A percentile compares a stretch with the other conserved stretches of the same genome.
phyloP scores from a whole-genome alignment of 2,113 vertebrate genomes.

The Cyprinodon tularosa region DNA sequence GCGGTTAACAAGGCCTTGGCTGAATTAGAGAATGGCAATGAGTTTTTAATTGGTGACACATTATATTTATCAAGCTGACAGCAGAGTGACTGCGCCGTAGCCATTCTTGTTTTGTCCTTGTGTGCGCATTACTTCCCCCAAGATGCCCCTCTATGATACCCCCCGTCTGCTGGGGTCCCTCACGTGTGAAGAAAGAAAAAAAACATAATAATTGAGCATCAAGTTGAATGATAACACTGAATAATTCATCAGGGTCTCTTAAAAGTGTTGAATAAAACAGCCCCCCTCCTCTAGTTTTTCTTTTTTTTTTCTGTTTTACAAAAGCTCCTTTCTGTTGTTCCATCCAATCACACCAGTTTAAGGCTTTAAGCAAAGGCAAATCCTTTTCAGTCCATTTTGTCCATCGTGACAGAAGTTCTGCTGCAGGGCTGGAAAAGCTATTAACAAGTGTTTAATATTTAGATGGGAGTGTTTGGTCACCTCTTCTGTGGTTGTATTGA shows the following conservation, averaged over 20 bases:
- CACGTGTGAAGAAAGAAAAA: slow-evolving; percentile 84
- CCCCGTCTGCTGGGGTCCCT: slow-evolving; percentile 75
- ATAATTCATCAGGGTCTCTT: slow-evolving; percentile 90
- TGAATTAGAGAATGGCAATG: slow-evolving; percentile 88
- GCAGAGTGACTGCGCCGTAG: slow-evolving; percentile 79
- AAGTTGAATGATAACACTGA: slow-evolving; percentile 90
- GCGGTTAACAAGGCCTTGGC: slow-evolving; percentile 88
- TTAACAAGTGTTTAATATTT: slow-evolving; percentile 89
- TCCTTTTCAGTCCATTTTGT: slow-evolving; percentile 78
- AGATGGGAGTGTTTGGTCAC: slow-evolving; percentile 77
- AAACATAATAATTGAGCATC: slow-evolving; percentile 83
- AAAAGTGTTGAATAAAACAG: slow-evolving; percentile 85
- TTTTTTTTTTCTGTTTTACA: slow-evolving; percentile 66
- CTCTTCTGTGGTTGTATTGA: slow-evolving; percentile 42
- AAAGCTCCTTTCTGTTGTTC: slow-evolving; percentile 79
- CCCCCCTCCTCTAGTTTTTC: slow-evolving; percentile 47
- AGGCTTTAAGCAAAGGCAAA: slow-evolving; percentile 73
- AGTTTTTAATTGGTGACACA: slow-evolving; percentile 96
- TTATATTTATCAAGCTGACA: slow-evolving; percentile 97
- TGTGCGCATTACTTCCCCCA: slow-evolving; percentile 83
- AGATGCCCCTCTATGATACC: slow-evolving; percentile 79
- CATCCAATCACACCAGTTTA: slow-evolving; percentile 76
- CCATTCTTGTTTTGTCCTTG: slow-evolving; percentile 87
- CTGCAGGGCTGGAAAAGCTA: slow-evolving; percentile 77
- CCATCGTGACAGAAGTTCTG: slow-evolving; percentile 74